Evolutionary conservation across 2,797 vertebrate species (phyloP).

Genomic region (Heterohyrax brucei): DNA sequence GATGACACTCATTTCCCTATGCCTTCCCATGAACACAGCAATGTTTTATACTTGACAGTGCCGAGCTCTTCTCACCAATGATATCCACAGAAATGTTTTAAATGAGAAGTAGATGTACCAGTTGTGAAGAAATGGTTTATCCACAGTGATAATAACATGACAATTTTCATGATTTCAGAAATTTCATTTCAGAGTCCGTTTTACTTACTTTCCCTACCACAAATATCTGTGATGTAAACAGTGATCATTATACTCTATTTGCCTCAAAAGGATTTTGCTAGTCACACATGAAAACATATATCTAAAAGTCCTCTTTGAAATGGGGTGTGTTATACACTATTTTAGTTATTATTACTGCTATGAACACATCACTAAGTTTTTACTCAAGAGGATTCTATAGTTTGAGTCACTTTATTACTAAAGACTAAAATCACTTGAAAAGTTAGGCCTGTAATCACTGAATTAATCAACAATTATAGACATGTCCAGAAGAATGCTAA

Average conservation of each 20-base stretch:
- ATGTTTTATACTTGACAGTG: background rate
- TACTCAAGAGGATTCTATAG: background rate
- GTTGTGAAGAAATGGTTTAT: conserved; percentile 32
- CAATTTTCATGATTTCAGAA: background rate
- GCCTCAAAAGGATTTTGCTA: background rate
- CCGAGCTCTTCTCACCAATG: background rate
- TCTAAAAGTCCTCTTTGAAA: conserved; percentile 8
- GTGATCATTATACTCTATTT: conserved; percentile 2
- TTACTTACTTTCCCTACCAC: background rate
- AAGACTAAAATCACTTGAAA: background rate
- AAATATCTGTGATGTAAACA: conserved; percentile 19
- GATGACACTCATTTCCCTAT: background rate
- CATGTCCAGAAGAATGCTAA: background rate
- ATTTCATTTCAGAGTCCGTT: conserved; percentile 31
- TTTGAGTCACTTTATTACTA: background rate
- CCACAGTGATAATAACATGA: background rate
- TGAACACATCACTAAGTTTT: background rate
- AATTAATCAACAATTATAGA: background rate
- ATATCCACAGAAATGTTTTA: conserved; percentile 17
- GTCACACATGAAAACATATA: conserved; percentile 17
- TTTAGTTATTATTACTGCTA: background rate
- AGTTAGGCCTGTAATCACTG: background rate
- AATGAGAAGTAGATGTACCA: background rate
- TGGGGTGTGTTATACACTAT: background rate
- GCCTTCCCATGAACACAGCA: background rate